These are phyloP conservation scores for Laspeyria flexula DNA, from an alignment of 2,888 invertebrate species.

Conservation along the genomic window DNA sequence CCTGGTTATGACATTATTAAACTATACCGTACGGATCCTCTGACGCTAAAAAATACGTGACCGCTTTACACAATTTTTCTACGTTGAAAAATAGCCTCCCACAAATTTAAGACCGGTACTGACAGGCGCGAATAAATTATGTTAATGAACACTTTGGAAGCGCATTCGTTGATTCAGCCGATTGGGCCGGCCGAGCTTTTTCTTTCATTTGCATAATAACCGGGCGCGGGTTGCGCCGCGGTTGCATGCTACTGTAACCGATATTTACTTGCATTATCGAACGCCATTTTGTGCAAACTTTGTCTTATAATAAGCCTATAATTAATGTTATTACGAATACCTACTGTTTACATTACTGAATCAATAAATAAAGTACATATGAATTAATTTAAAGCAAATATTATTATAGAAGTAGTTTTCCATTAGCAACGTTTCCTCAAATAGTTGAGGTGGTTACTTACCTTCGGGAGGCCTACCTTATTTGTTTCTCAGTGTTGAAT, in stretches of 20 bases:
- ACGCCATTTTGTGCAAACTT: constrained; percentile 15
- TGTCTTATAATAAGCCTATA: constrained; percentile 22
- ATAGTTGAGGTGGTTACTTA: not conserved
- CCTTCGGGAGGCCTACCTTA: too few relatives aligned
- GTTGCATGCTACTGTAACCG: constrained; percentile 43
- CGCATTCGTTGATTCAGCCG: constrained; percentile 78
- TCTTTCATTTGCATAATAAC: constrained; percentile 78
- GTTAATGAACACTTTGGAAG: constrained; percentile 82
- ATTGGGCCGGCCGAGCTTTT: constrained; percentile 64
- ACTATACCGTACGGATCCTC: constrained; percentile 67
- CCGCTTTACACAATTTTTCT: constrained; percentile 76
- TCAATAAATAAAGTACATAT: too few relatives aligned
- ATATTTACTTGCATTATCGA: constrained; percentile 38
- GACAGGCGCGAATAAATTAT: constrained; percentile 84
- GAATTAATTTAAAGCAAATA: not conserved
- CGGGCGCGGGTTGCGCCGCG: constrained; percentile 29
- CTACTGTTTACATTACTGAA: too few relatives aligned
- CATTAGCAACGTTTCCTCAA: too few relatives aligned
- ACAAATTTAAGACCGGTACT: constrained; percentile 81
- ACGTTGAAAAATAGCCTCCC: constrained; percentile 77
- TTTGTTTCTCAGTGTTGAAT: too few relatives aligned
- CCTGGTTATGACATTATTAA: constrained; percentile 82
- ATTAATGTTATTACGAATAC: constrained; percentile 16
- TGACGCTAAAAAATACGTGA: constrained; percentile 83
- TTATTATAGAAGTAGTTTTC: too few relatives aligned